phyloP scores from a whole-genome alignment of 2,113 vertebrate genomes.

The Pelecanoides urinatrix region DNA sequence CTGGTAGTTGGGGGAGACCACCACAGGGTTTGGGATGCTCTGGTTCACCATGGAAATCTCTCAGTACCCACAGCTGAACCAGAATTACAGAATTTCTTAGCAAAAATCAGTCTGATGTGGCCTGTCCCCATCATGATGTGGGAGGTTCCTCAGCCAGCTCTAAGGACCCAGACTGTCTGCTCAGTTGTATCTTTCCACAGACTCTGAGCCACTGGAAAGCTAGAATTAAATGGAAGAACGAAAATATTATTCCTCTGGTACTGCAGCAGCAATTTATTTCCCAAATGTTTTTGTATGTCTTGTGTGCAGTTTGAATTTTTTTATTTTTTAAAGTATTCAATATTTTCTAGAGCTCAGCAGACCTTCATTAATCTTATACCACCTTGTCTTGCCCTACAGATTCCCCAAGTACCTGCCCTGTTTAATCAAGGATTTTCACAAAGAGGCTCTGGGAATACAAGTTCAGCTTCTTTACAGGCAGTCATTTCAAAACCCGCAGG shows the following conservation, averaged over 20 bases:
- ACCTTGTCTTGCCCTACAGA: not conserved
- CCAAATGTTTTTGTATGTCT: not conserved
- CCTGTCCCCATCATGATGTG: not conserved
- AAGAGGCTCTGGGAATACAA: not conserved
- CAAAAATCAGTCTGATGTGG: not conserved
- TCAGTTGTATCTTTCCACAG: not conserved
- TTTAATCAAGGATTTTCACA: not conserved
- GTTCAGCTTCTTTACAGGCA: not conserved
- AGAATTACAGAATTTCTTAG: accelerated
- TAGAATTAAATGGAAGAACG: not conserved
- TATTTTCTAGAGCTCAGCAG: not conserved
- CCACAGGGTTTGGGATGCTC: not conserved
- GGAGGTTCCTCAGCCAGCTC: not conserved
- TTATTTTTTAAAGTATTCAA: not conserved
- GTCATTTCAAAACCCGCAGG: not conserved
- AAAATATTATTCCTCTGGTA: not conserved
- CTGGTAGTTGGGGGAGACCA: not conserved
- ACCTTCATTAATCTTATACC: not conserved
- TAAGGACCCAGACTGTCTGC: not conserved
- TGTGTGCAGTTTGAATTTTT: not conserved
- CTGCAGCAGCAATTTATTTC: not conserved
- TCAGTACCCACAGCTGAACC: not conserved
- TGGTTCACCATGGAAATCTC: not conserved
- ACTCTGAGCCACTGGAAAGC: not conserved
- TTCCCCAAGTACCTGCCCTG: not conserved